These are phyloP conservation scores for Lethenteron reissneri DNA, from an alignment of 2,113 vertebrate species.

Conservation along the genomic window DNA sequence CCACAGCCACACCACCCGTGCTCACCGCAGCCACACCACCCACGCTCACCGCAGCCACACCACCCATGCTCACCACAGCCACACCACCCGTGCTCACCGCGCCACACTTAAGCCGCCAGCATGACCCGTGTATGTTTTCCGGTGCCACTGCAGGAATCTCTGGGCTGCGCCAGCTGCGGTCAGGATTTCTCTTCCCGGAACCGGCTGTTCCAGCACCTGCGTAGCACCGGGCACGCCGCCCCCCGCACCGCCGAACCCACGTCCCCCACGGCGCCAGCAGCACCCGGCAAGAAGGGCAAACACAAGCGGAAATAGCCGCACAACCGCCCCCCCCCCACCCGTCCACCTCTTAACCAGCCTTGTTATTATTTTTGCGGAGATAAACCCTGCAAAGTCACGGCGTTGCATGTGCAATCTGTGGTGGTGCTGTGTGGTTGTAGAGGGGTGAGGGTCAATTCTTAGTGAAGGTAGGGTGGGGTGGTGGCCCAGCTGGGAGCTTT, in stretches of 20 bases:
- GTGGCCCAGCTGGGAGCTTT: no score
- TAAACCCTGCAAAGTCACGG: background rate
- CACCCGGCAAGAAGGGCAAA: slow-evolving; percentile 27
- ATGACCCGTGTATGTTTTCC: no score
- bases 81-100: no score
- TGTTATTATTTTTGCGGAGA: slow-evolving; percentile 12
- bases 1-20: no score
- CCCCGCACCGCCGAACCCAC: slow-evolving; percentile 20
- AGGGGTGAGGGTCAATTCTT: no score
- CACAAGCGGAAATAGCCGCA: slow-evolving; percentile 61
- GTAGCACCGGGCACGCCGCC: slow-evolving; percentile 46
- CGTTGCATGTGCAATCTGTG: background rate
- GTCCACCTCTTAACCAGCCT: background rate
- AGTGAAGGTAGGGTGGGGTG: no score
- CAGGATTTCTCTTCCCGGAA: slow-evolving; percentile 58
- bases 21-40: no score
- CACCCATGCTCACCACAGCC: no score
- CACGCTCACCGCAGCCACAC: no score
- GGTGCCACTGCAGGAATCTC: slow-evolving; percentile 15
- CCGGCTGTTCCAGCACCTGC: slow-evolving; percentile 79
- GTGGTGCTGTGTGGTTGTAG: slow-evolving; percentile 13
- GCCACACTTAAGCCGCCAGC: no score
- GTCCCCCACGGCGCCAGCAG: slow-evolving; percentile 13
- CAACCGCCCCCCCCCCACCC: slow-evolving; percentile 19
- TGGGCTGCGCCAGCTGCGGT: slow-evolving; percentile 47